Evolutionary conservation across 2,888 invertebrate species (phyloP).

Genomic region (Protonemura montana): DNA sequence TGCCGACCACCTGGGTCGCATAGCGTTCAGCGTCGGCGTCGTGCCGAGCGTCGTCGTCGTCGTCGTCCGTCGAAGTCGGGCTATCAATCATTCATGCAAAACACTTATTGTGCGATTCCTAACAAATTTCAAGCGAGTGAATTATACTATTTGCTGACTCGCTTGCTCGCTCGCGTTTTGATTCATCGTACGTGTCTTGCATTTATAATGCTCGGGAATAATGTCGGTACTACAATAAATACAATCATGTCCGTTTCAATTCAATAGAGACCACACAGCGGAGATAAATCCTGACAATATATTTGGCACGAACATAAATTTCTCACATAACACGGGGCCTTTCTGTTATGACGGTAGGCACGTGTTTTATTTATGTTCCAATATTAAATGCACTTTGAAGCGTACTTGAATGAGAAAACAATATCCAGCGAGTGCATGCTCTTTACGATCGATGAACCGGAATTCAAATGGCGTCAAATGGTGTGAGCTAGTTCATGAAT

Average conservation of each 20-base stretch:
- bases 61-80: constrained; percentile 15
- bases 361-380: neutral
- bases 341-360: neutral
- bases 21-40: constrained; percentile 25
- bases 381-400: constrained; percentile 3
- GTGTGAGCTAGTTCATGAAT: neutral
- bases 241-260: neutral
- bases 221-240: neutral
- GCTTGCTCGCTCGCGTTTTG: neutral
- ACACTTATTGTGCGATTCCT: constrained; percentile 26
- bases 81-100: constrained; percentile 32
- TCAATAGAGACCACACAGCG: neutral
- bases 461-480: neutral
- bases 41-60: neutral
- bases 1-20: constrained; percentile 34
- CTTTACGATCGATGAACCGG: constrained; percentile 17
- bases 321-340: neutral
- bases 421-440: constrained; percentile 8
- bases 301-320: constrained; percentile 12
- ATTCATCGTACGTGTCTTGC: neutral
- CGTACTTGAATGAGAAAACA: neutral
- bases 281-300: neutral
- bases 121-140: constrained; percentile 13
- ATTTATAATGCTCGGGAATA: neutral
- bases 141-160: constrained; percentile 1